Conservation (phyloP, 2,888 invertebrate species). For the Disparrhopalites patrizii region DNA sequence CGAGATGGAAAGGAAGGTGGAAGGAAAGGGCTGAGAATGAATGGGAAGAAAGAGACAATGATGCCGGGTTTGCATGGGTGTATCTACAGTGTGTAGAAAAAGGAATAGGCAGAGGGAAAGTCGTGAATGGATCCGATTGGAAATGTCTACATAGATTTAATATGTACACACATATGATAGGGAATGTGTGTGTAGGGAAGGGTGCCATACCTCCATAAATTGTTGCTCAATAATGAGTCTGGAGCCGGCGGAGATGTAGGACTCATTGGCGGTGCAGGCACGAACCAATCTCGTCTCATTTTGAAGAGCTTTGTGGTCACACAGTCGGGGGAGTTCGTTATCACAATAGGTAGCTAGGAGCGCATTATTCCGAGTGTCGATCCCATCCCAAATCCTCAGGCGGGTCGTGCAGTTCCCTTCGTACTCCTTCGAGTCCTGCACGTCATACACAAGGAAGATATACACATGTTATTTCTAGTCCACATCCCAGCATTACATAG, state of each 20-base stretch:
- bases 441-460: not conserved
- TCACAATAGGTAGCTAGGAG: constrained; percentile 68
- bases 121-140: too few relatives aligned
- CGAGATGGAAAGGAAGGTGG: too few relatives aligned
- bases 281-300: constrained; percentile 71
- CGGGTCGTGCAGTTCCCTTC: constrained; percentile 63
- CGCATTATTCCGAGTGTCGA: constrained; percentile 40
- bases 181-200: too few relatives aligned
- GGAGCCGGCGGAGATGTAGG: constrained; percentile 66
- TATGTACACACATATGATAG: too few relatives aligned
- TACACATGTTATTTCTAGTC: not conserved
- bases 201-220: constrained; percentile 39
- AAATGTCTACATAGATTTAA: too few relatives aligned
- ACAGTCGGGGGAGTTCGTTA: constrained; percentile 69
- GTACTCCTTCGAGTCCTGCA: constrained; percentile 43
- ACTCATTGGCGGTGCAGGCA: constrained; percentile 73
- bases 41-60: too few relatives aligned
- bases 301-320: constrained; percentile 72
- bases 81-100: too few relatives aligned
- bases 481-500: not conserved
- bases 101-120: too few relatives aligned
- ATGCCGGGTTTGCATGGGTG: too few relatives aligned
- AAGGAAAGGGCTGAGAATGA: too few relatives aligned
- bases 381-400: constrained; percentile 67
- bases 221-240: constrained; percentile 56